Conservation (phyloP, 2,797 vertebrate genomes). For the Varecia variegata region DNA sequence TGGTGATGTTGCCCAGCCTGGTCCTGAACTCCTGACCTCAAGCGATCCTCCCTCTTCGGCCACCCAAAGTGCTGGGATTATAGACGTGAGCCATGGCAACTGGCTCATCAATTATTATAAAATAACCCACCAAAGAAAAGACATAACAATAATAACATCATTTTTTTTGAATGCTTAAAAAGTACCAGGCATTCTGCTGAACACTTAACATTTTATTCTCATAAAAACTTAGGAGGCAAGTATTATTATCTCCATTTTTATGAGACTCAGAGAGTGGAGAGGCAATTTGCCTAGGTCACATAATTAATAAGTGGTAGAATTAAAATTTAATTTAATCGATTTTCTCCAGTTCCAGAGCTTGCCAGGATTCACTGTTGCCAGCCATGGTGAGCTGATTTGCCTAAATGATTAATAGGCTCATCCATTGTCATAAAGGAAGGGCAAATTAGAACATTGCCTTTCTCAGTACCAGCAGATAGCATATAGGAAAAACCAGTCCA, state of each 20-base stretch:
- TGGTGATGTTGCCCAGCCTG: too few relatives aligned
- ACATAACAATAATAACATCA: not conserved
- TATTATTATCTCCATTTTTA: slow-evolving; percentile 28
- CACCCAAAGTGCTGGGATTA: too few relatives aligned
- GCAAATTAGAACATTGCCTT: not conserved
- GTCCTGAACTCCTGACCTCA: too few relatives aligned
- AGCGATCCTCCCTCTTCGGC: too few relatives aligned
- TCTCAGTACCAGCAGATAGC: not conserved
- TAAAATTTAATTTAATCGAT: slow-evolving; percentile 23
- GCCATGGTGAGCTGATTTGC: not conserved
- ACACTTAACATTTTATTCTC: not conserved
- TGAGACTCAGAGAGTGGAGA: not conserved
- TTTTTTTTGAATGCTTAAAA: not conserved
- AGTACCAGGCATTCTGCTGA: not conserved
- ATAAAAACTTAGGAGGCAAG: not conserved
- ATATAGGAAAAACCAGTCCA: not conserved
- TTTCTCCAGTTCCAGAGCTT: not conserved
- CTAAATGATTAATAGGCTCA: not conserved
- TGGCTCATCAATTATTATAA: not conserved
- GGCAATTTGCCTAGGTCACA: not conserved
- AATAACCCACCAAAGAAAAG: not conserved
- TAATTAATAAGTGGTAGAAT: slow-evolving; percentile 8
- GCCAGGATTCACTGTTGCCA: not conserved
- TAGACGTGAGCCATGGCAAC: too few relatives aligned
- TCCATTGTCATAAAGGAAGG: not conserved